Evolutionary conservation across 2,888 invertebrate species (phyloP).

Genomic region (Volucella bombylans): DNA sequence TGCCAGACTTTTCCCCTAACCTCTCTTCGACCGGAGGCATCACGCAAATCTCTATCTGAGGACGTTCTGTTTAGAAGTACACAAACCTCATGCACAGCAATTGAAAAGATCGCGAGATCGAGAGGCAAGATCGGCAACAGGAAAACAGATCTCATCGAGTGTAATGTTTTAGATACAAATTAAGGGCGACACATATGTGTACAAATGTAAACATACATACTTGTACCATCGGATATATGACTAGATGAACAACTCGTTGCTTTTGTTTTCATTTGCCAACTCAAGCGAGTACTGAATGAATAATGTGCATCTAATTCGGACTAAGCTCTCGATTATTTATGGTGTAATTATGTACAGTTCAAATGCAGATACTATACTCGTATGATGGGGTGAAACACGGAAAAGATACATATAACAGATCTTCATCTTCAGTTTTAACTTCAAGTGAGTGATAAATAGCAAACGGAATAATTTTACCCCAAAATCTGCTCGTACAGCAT

Average conservation of each 20-base stretch:
- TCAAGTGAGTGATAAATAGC: background rate
- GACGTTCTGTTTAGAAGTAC: conserved; percentile 14
- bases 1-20: background rate
- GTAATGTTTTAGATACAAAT: conserved; percentile 58
- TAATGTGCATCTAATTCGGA: conserved; percentile 67
- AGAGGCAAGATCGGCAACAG: no score
- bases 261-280: conserved; percentile 39
- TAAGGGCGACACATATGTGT: conserved; percentile 61
- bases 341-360: conserved; percentile 69
- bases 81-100: conserved; percentile 28
- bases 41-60: background rate
- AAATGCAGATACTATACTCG: conserved; percentile 4
- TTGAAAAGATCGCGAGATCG: background rate
- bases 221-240: no score
- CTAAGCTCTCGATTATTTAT: conserved; percentile 72
- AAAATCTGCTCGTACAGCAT: conserved; percentile 60
- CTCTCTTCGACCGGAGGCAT: background rate
- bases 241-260: background rate
- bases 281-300: conserved; percentile 60
- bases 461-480: conserved; percentile 61
- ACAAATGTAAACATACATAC: no score
- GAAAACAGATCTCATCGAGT: conserved; percentile 41
- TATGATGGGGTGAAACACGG: background rate
- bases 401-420: conserved; percentile 37
- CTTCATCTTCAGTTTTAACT: conserved; percentile 7